Evolutionary conservation across 2,797 vertebrate species (phyloP), one percentile per base, ranked within the genome.

Genomic region (Lateolabrax maculatus): DNA sequence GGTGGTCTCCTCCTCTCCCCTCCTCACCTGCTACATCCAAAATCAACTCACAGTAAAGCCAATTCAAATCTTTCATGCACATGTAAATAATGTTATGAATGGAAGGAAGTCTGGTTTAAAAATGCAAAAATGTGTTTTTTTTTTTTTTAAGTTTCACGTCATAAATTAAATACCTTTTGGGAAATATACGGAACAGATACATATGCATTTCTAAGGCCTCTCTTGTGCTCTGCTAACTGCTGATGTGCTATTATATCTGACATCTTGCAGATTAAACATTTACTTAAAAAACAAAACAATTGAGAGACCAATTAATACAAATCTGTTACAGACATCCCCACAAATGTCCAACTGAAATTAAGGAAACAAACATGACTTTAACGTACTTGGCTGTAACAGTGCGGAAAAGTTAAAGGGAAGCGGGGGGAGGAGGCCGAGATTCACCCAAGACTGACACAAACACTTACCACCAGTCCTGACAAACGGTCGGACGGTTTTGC

Each of bases 401-500:
- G n/a, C n/a, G n/a, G n/a, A n/a, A n/a, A n/a, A n/a, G n/a, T n/a
- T n/a, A 68, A 60, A 11, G 6, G 27, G 18, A 41, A 51, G 44
- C 55, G 52, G 73, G 46, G 39, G 57, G 77, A 64, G 39, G 39
- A 66, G 68, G 34, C 36, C 16, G 9, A 53, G 16, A 51, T 16
- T n/a, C 48, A 36, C 43, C 29, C 52, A 36, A 34, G 66, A 25
- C 19, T 43, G 21, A 44, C 39, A 52, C 21, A 16, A 58, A 52
- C 61, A 25, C n/a, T 51, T 46, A 31, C 15, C 48, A 44, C 55
- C 31, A 41, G 44, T 15, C 39, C 46, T n/a, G 25, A 76, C 71
- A 71, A 62, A 69, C 43, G 36, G 46, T 5, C 9, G 39, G n/a
- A n/a, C n/a, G n/a, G n/a, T n/a, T n/a, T n/a, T n/a, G n/a, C 91